phyloP scores from a whole-genome alignment of 2,113 vertebrate species.

The Eulacestoma nigropectus region DNA sequence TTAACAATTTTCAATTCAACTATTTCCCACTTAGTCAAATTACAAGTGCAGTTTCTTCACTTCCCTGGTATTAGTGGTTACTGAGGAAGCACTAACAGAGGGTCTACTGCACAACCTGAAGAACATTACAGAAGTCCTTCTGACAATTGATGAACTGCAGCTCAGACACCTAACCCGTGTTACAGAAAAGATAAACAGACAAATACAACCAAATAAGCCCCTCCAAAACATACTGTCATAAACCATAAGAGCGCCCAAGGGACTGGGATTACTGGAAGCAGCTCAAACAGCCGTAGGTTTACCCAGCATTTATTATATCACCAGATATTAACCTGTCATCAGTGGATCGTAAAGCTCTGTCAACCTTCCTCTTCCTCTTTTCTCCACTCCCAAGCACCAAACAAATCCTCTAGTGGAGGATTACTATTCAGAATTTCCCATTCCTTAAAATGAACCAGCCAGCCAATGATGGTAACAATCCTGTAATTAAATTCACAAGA shows the following conservation, averaged over 20 bases:
- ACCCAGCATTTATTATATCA: background rate
- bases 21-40: background rate
- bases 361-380: background rate
- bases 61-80: background rate
- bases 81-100: background rate
- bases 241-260: background rate
- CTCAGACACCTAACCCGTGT: fast-evolving
- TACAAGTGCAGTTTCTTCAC: background rate
- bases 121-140: background rate
- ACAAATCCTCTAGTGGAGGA: background rate
- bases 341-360: background rate
- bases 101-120: background rate
- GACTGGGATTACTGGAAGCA: background rate
- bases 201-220: background rate
- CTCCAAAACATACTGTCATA: background rate
- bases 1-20: background rate
- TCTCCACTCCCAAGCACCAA: background rate
- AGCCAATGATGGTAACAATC: background rate
- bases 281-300: background rate
- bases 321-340: background rate
- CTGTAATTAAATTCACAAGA: background rate
- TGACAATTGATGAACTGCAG: background rate
- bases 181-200: background rate
- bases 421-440: background rate
- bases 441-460: background rate